Evolutionary conservation across 2,797 vertebrate genomes (phyloP).

Genomic region (Crypturellus tataupa): DNA sequence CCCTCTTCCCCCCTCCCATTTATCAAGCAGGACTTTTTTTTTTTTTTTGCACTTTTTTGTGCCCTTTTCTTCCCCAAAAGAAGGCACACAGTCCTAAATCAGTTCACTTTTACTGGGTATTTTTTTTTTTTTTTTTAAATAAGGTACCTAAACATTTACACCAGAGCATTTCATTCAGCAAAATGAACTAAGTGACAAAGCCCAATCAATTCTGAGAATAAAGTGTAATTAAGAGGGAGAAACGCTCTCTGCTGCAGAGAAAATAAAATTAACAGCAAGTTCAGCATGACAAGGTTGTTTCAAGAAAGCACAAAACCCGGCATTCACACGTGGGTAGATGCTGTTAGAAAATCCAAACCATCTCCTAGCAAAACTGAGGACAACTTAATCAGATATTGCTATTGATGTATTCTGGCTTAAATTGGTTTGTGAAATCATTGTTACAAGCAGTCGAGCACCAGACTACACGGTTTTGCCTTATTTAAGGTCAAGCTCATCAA

Average conservation of each 20-base stretch:
- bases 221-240: background rate
- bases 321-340: background rate
- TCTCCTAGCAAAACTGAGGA: background rate
- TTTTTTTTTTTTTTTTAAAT: background rate
- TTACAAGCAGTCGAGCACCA: background rate
- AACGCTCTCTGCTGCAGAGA: background rate
- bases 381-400: background rate
- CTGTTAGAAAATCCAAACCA: background rate
- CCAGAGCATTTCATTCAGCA: background rate
- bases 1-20: background rate
- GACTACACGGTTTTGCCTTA: background rate
- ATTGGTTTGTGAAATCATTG: background rate
- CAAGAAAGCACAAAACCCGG: background rate
- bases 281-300: background rate
- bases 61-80: background rate
- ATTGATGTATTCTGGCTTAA: background rate
- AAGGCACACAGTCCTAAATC: background rate
- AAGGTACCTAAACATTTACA: background rate
- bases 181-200: background rate
- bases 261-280: background rate
- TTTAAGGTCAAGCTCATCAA: conserved; percentile 14
- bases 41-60: background rate
- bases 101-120: background rate
- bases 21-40: background rate
- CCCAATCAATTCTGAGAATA: background rate